Base-by-base conservation (phyloP, 2,113 vertebrate genomes). In the Mixornis gularis region DNA sequence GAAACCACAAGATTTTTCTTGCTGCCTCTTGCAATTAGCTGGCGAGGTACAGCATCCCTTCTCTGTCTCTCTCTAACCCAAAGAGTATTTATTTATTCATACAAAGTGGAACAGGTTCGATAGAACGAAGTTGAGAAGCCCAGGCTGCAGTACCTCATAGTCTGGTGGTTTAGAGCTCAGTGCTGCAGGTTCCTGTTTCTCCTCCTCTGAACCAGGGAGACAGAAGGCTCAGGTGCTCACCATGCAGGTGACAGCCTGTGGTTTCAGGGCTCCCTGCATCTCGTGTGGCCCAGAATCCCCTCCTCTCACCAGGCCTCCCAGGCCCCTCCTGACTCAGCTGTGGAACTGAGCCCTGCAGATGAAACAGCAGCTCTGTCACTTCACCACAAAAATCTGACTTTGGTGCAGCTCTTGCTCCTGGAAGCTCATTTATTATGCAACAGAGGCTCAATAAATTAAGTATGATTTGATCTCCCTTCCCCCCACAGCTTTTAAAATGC, bases 271-370 rank as follows among this genome's bases (percentile, higher is more conserved):
- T 70, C 18, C 10, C 11, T 18, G 5, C 9, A 20, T 6, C 36
- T 34, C 0, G 0, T 9, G 29, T 21, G 21, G 10, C 7, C 21
- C 26, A 40, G 20, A 29, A 25, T 9, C 1, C 6, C 7, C 12
- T 26, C 1, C 0, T 38, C n/a, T 16, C 46, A 10, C 19, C 2
- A 0, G 2, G 10, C 3, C 21, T 52, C 13, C 26, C 11, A 4
- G 18, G 4, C 7, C 11, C 3, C 2, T 59, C 30, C 41, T 66
- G 41, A 58, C 24, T 4, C 34, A 4, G 5, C 19, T 41, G 24
- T 25, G 38, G 44, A 15, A 38, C 14, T 53, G 30, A 63, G 5
- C 16, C 17, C 16, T 10, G 34, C 30, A 5, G 16, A 25, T 1
- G 8, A 85, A n/a, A 30, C 2, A 3, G 1, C 7, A 3, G 2